Conservation (phyloP, 2,113 vertebrate genomes). For the Xiphophorus maculatus region DNA sequence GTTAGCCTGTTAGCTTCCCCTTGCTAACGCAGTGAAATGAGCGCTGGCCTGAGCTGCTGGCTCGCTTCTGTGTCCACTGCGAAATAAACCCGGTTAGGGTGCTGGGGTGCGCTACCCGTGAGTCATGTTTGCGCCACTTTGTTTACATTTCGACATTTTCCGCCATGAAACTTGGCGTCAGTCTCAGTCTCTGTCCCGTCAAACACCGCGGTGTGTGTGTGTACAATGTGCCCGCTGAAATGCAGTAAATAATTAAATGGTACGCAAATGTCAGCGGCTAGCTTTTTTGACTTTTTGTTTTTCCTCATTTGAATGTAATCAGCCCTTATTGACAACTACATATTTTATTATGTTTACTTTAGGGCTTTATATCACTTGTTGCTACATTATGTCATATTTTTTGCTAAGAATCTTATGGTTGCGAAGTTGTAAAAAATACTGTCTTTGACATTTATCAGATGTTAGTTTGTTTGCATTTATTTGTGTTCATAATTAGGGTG, state of each 20-base stretch:
- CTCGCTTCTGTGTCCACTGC: constrained; percentile 25
- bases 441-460: too few relatives aligned
- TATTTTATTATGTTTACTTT: background rate
- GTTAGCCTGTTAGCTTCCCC: constrained; percentile 66
- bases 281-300: background rate
- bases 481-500: too few relatives aligned
- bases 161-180: background rate
- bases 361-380: background rate
- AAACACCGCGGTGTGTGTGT: background rate
- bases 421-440: too few relatives aligned
- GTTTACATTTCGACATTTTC: constrained; percentile 58
- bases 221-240: constrained; percentile 1
- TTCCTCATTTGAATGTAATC: background rate
- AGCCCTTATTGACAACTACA: background rate
- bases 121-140: constrained; percentile 25
- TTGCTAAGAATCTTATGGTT: background rate
- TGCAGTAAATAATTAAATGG: background rate
- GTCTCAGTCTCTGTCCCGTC: background rate
- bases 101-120: background rate
- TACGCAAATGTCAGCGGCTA: background rate
- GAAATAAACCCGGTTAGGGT: constrained; percentile 21
- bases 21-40: constrained; percentile 64
- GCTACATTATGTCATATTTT: background rate
- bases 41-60: constrained; percentile 55
- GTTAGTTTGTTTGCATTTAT: too few relatives aligned